These are phyloP conservation scores for Engystomops pustulosus DNA, from an alignment of 2,113 vertebrate species.

Conservation along the genomic window DNA sequence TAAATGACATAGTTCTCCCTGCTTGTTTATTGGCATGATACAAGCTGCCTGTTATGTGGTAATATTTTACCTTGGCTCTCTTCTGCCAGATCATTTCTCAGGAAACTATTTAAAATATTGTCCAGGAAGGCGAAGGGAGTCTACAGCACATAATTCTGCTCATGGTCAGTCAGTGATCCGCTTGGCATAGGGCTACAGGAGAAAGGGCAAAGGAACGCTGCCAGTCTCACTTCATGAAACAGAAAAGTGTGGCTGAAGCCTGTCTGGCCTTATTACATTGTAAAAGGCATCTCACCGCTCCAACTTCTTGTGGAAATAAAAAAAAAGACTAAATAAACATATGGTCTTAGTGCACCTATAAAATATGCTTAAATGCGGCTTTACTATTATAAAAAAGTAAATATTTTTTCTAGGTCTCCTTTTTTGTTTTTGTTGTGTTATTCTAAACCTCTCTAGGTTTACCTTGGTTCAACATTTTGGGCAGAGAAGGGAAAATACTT, in stretches of 20 bases:
- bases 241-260: neutral
- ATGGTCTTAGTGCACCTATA: slow-evolving; percentile 16
- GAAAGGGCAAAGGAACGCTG: slow-evolving; percentile 15
- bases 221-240: neutral
- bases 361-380: slow-evolving; percentile 1
- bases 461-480: too few species aligned
- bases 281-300: neutral
- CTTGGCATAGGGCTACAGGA: neutral
- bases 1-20: neutral
- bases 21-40: slow-evolving; percentile 6
- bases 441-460: neutral
- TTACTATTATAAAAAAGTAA: neutral
- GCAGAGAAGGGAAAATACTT: too few species aligned
- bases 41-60: slow-evolving; percentile 3
- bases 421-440: neutral
- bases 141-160: slow-evolving; percentile 51
- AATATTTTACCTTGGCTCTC: slow-evolving; percentile 38
- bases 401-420: neutral
- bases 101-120: slow-evolving; percentile 25
- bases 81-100: slow-evolving; percentile 20
- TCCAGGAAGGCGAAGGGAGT: slow-evolving; percentile 31
- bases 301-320: neutral
- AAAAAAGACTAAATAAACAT: slow-evolving; percentile 10
- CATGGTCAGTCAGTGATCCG: neutral
- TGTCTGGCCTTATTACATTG: slow-evolving; percentile 28